Evolutionary conservation across 1,140 invertebrate genomes (phyloP).

Genomic region (Macrocentrus cingulum): DNA sequence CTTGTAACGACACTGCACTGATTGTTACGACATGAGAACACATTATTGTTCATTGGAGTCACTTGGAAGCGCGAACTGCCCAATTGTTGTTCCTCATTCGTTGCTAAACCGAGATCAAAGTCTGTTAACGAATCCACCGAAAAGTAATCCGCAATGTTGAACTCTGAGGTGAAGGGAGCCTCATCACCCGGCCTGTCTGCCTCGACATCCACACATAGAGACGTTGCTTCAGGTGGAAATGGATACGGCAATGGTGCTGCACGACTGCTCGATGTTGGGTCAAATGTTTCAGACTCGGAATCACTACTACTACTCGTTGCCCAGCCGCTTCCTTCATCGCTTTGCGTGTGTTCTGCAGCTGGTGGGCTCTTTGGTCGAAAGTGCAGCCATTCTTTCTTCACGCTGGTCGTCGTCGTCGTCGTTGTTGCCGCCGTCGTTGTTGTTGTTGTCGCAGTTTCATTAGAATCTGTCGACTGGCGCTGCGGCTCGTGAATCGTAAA

Average conservation of each 20-base stretch:
- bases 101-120: slow-evolving; percentile 41
- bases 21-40: slow-evolving; percentile 39
- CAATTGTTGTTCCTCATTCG: slow-evolving; percentile 27
- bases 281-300: slow-evolving; percentile 30
- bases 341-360: slow-evolving; percentile 43
- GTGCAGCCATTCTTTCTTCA: slow-evolving; percentile 62
- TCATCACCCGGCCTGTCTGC: slow-evolving; percentile 46
- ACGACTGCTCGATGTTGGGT: neutral
- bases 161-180: slow-evolving; percentile 53
- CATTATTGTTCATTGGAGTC: slow-evolving; percentile 36
- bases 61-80: slow-evolving; percentile 51
- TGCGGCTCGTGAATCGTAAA: slow-evolving; percentile 64
- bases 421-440: too few species aligned
- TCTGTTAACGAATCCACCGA: slow-evolving; percentile 44
- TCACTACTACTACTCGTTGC: slow-evolving; percentile 29
- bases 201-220: slow-evolving; percentile 55
- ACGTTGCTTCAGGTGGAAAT: slow-evolving; percentile 54
- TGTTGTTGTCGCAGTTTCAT: slow-evolving; percentile 34
- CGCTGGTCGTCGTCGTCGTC: slow-evolving; percentile 34
- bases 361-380: slow-evolving; percentile 75
- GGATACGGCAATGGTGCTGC: slow-evolving; percentile 40
- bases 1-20: slow-evolving; percentile 52
- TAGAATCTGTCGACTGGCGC: slow-evolving; percentile 33
- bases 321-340: slow-evolving; percentile 37
- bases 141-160: slow-evolving; percentile 57